These are phyloP conservation scores for Lordiphosa stackelbergi DNA, from an alignment of 1,140 invertebrate genomes.

Conservation along the genomic window DNA sequence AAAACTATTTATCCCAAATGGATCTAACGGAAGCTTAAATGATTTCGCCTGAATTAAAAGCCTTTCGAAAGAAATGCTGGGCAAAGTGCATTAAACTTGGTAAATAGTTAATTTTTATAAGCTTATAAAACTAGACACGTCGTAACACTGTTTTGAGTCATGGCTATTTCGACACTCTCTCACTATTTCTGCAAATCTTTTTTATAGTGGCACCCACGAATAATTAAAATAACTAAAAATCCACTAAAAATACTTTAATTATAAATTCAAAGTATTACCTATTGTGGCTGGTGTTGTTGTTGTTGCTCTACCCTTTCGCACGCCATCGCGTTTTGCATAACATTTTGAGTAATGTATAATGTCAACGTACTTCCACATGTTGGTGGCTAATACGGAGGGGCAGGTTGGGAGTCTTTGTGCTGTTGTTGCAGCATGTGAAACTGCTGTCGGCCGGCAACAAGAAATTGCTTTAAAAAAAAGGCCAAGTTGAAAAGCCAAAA, in stretches of 20 bases:
- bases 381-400: slow-evolving; percentile 6
- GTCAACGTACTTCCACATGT: slow-evolving; percentile 59
- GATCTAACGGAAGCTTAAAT: no score
- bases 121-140: no score
- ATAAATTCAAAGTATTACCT: slow-evolving; percentile 38
- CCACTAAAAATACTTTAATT: slow-evolving; percentile 45
- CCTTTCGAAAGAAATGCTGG: no score
- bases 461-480: slow-evolving; percentile 53
- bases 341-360: slow-evolving; percentile 73
- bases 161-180: no score
- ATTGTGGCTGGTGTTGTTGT: slow-evolving; percentile 26
- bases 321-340: slow-evolving; percentile 68
- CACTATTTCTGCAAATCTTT: no score
- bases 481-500: slow-evolving; percentile 56
- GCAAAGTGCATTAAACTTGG: no score
- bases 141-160: no score
- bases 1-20: no score
- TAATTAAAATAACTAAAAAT: slow-evolving; percentile 13
- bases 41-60: no score
- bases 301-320: slow-evolving; percentile 24
- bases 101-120: no score
- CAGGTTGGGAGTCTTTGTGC: background rate
- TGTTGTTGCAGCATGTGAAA: background rate
- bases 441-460: slow-evolving; percentile 48
- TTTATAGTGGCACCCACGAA: slow-evolving; percentile 5